Evolutionary conservation across 2,888 invertebrate species (phyloP).

Genomic region (Yponomeuta cagnagella): DNA sequence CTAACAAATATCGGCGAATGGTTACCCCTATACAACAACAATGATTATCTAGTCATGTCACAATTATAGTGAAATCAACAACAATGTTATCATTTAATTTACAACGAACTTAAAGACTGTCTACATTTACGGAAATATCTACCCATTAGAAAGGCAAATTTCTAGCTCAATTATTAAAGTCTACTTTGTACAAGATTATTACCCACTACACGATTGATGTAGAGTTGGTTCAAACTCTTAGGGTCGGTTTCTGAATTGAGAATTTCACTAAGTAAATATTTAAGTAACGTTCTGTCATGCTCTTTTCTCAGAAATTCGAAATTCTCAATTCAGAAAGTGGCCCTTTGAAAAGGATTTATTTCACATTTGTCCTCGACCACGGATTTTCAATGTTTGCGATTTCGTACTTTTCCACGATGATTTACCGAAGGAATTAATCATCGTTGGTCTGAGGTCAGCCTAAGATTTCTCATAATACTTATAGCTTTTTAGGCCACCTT

Average conservation of each 20-base stretch:
- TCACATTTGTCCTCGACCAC: not conserved
- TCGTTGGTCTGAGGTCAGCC: not conserved
- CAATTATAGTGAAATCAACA: slow-evolving; percentile 53
- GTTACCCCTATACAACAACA: slow-evolving; percentile 71
- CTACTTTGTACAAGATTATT: slow-evolving; percentile 58
- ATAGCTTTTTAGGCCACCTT: too few species aligned
- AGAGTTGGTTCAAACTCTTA: slow-evolving; percentile 29
- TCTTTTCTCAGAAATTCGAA: too few species aligned
- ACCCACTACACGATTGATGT: slow-evolving; percentile 20
- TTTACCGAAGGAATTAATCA: not conserved
- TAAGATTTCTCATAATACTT: not conserved
- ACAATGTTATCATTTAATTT: slow-evolving; percentile 39
- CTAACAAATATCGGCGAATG: slow-evolving; percentile 67
- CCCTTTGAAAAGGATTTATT: too few species aligned
- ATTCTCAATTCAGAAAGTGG: too few species aligned
- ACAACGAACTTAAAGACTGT: slow-evolving; percentile 38
- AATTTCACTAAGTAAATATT: too few species aligned
- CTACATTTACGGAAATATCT: slow-evolving; percentile 37
- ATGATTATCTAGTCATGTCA: slow-evolving; percentile 59
- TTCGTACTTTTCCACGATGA: not conserved
- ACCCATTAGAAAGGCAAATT: slow-evolving; percentile 51
- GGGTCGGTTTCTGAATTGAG: too few species aligned
- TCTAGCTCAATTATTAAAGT: slow-evolving; percentile 44
- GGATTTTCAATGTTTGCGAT: not conserved
- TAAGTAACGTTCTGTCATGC: too few species aligned